Percentiles rank a stretch among this genome's conserved stretches.
phyloP scores from a whole-genome alignment of 1,140 invertebrate species.

The Theocolax elegans region DNA sequence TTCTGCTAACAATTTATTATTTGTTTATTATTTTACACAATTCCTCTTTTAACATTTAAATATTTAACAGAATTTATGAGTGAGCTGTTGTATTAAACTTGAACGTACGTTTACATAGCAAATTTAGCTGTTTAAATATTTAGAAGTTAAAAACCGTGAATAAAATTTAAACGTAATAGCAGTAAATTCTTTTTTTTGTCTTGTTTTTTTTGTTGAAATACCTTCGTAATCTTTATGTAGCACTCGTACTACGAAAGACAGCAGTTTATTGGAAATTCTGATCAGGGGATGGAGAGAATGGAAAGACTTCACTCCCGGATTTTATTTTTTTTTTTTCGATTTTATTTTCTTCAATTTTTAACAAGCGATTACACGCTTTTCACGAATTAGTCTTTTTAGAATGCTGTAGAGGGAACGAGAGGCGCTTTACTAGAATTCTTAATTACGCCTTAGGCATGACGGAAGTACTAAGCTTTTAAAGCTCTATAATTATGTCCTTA shows the following conservation, averaged over 20 bases:
- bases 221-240: no score
- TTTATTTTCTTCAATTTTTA: constrained; percentile 12
- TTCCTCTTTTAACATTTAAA: no score
- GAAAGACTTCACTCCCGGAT: background rate
- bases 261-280: constrained; percentile 8
- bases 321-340: background rate
- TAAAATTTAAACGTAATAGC: no score
- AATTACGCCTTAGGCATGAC: constrained; percentile 17
- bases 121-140: no score
- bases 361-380: constrained; percentile 14
- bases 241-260: background rate
- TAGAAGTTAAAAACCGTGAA: no score
- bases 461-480: constrained; percentile 1
- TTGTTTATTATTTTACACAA: no score
- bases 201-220: no score
- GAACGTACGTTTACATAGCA: no score
- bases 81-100: no score
- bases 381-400: background rate
- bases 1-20: no score
- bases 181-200: no score
- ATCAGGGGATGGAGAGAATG: background rate
- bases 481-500: background rate
- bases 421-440: constrained; percentile 17
- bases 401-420: background rate
- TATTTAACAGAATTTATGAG: no score